Conservation (phyloP, 2,888 invertebrate genomes). For the Oscheius sp. region DNA sequence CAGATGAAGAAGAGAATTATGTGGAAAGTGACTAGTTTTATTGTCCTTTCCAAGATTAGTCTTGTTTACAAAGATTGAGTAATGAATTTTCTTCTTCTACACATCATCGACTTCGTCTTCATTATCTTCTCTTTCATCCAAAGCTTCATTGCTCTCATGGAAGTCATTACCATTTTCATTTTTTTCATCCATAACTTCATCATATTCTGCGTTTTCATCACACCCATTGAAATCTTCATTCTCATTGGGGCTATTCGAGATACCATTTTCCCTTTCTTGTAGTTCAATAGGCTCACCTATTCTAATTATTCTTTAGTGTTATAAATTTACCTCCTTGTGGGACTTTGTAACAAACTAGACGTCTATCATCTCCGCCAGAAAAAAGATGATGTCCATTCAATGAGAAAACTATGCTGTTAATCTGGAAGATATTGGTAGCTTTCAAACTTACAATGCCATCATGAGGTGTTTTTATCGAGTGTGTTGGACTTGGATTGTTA, state of each 20-base stretch:
- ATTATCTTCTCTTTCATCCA: background rate
- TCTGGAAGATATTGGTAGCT: background rate
- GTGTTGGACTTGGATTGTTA: conserved; percentile 29
- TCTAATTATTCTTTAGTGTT: background rate
- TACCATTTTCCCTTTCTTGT: no score
- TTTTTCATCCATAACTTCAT: no score
- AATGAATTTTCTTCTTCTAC: no score
- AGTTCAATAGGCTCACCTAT: no score
- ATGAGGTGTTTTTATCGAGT: conserved; percentile 23
- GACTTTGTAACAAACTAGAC: conserved; percentile 29
- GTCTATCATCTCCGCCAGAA: conserved; percentile 45
- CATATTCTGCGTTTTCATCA: background rate
- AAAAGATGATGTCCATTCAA: conserved; percentile 47
- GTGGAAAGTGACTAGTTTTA: no score
- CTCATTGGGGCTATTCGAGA: no score
- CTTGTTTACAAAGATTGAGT: no score
- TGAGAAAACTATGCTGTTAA: conserved; percentile 36
- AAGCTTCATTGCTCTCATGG: no score
- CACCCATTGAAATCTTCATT: no score
- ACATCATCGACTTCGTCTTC: conserved; percentile 14
- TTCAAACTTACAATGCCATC: conserved; percentile 23
- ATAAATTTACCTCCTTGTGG: conserved; percentile 6
- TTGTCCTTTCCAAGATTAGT: no score
- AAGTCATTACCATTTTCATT: no score
- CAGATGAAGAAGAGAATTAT: no score